Percentiles rank a stretch among this genome's conserved stretches.
These are phyloP conservation scores for Drosophila birchii DNA, from an alignment of 2,888 invertebrate genomes.

Conservation along the genomic window DNA sequence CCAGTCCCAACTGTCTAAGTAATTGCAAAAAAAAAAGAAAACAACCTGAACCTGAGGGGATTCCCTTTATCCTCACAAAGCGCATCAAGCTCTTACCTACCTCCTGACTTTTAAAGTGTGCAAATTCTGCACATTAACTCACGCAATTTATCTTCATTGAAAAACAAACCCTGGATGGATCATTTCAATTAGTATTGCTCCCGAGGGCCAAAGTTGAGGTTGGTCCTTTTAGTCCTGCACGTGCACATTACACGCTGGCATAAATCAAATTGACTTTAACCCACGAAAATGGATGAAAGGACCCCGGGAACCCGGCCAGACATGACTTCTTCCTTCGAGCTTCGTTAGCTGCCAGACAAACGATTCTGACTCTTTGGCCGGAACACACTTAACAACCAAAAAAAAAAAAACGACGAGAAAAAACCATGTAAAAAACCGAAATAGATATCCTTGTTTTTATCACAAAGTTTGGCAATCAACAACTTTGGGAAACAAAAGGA, in stretches of 20 bases:
- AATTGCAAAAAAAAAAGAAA: neutral
- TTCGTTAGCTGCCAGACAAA: slow-evolving; percentile 40
- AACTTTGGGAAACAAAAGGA: slow-evolving; percentile 12
- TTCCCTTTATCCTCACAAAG: slow-evolving; percentile 33
- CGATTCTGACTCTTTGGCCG: slow-evolving; percentile 32
- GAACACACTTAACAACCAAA: slow-evolving; percentile 2
- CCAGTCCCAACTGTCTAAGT: neutral
- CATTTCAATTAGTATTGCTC: slow-evolving; percentile 56
- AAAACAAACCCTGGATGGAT: slow-evolving; percentile 20
- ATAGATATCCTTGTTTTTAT: slow-evolving; percentile 22
- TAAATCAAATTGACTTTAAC: slow-evolving; percentile 58
- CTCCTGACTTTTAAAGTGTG: slow-evolving; percentile 6
- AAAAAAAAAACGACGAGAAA: neutral
- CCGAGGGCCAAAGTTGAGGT: neutral
- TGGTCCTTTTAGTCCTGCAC: slow-evolving; percentile 24
- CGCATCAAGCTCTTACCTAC: slow-evolving; percentile 8
- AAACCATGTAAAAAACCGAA: slow-evolving; percentile 4
- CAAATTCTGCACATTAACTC: slow-evolving; percentile 29
- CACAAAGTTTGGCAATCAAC: slow-evolving; percentile 13
- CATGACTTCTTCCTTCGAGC: slow-evolving; percentile 20
- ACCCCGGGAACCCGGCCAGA: slow-evolving; percentile 33
- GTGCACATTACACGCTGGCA: slow-evolving; percentile 39
- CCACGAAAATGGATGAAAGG: slow-evolving; percentile 44
- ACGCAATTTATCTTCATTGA: slow-evolving; percentile 68
- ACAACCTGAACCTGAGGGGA: slow-evolving; percentile 29